Evolutionary conservation across 2,797 vertebrate species (phyloP).

Genomic region (Falco naumanni): DNA sequence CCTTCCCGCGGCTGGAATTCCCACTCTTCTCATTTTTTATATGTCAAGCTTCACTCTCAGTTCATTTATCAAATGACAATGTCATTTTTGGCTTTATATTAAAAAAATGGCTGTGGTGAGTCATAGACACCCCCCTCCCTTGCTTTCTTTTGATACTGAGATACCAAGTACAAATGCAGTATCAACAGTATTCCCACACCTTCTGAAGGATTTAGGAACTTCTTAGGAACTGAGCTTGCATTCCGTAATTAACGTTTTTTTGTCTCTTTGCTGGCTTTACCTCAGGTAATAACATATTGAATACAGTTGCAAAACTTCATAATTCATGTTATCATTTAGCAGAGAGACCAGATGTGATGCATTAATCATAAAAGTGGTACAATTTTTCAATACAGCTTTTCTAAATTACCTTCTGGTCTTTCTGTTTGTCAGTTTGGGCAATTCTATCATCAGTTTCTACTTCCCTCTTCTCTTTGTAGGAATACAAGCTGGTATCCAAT

Average conservation of each 20-base stretch:
- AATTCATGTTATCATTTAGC: background rate
- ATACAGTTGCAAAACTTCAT: background rate
- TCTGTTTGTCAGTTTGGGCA: background rate
- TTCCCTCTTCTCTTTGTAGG: background rate
- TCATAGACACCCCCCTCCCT: background rate
- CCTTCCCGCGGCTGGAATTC: constrained; percentile 23
- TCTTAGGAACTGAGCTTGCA: background rate
- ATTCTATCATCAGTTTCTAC: background rate
- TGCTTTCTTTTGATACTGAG: background rate
- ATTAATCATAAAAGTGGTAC: background rate
- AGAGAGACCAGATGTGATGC: background rate
- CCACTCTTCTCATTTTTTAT: background rate
- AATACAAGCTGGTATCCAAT: background rate
- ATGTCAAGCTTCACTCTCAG: background rate
- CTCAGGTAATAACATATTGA: background rate
- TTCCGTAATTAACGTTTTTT: background rate
- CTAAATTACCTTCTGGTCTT: background rate
- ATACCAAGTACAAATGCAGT: background rate
- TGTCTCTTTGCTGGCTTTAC: background rate
- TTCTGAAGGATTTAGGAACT: background rate
- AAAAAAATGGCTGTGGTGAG: background rate
- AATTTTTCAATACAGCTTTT: background rate
- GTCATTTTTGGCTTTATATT: constrained; percentile 16
- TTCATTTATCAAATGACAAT: background rate
- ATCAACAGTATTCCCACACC: background rate